phyloP scores from a whole-genome alignment of 2,888 invertebrate genomes.

The Ophion costatus region DNA sequence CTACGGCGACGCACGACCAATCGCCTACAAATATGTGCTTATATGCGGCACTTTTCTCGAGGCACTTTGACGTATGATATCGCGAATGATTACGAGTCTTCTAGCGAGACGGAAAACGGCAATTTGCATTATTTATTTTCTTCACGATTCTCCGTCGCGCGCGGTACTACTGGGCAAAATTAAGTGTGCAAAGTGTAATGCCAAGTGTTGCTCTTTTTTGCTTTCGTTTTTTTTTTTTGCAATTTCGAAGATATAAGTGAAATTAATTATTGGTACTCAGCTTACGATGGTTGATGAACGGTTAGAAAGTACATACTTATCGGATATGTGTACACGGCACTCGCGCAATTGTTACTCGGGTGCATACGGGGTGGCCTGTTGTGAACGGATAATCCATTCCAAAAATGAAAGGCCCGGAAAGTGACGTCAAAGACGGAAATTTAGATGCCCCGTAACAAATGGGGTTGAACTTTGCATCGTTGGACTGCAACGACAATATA shows the following conservation, averaged over 20 bases:
- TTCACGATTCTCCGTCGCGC: too few species aligned
- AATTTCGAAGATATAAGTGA: conserved; percentile 52
- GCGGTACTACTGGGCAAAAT: too few species aligned
- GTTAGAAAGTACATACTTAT: conserved; percentile 49
- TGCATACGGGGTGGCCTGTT: too few species aligned
- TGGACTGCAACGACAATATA: too few species aligned
- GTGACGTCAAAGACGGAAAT: too few species aligned
- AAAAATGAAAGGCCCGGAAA: too few species aligned
- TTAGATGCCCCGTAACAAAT: too few species aligned
- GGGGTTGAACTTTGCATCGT: too few species aligned
- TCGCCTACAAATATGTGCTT: not conserved
- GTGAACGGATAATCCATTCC: too few species aligned
- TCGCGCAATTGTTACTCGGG: conserved; percentile 10
- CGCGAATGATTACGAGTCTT: not conserved
- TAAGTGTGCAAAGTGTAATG: too few species aligned
- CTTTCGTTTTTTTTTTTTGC: not conserved
- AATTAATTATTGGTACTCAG: conserved; percentile 52
- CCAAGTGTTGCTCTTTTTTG: not conserved
- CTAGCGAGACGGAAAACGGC: not conserved
- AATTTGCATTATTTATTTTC: not conserved
- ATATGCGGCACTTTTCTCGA: not conserved
- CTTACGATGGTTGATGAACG: conserved; percentile 57
- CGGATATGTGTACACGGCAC: not conserved
- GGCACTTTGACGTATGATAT: not conserved
- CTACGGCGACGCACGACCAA: not conserved